These are phyloP conservation scores for Ceriagrion tenellum DNA, from an alignment of 2,888 invertebrate genomes.

Conservation along the genomic window DNA sequence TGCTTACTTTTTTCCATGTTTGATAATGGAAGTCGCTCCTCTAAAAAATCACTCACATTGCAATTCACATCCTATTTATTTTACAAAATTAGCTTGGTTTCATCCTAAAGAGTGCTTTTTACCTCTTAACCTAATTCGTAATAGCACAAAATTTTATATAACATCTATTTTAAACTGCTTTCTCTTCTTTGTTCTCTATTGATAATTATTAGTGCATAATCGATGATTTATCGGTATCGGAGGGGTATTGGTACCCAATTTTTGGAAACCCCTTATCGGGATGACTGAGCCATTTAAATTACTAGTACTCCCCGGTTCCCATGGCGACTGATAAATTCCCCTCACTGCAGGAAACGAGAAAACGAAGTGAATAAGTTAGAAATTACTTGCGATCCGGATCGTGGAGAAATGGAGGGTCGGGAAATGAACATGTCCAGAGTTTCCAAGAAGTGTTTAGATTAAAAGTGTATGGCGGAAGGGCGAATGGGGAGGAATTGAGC, in stretches of 20 bases:
- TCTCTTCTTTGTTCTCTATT: too few relatives aligned
- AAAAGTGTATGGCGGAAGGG: background rate
- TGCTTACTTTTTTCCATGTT: too few relatives aligned
- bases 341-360: background rate
- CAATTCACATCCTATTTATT: too few relatives aligned
- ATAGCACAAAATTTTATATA: too few relatives aligned
- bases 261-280: background rate
- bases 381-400: background rate
- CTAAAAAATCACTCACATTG: too few relatives aligned
- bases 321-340: background rate
- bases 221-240: background rate
- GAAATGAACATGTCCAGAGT: background rate
- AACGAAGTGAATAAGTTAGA: background rate
- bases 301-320: background rate
- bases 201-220: background rate
- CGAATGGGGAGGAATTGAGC: background rate
- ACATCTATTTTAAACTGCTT: too few relatives aligned
- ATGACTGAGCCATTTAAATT: background rate
- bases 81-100: too few relatives aligned
- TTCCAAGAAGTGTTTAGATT: background rate
- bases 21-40: too few relatives aligned
- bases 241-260: background rate
- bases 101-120: too few relatives aligned
- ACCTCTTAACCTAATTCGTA: too few relatives aligned
- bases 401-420: background rate